Conservation (phyloP, 2,888 invertebrate species). For the Catocala fraxini region DNA sequence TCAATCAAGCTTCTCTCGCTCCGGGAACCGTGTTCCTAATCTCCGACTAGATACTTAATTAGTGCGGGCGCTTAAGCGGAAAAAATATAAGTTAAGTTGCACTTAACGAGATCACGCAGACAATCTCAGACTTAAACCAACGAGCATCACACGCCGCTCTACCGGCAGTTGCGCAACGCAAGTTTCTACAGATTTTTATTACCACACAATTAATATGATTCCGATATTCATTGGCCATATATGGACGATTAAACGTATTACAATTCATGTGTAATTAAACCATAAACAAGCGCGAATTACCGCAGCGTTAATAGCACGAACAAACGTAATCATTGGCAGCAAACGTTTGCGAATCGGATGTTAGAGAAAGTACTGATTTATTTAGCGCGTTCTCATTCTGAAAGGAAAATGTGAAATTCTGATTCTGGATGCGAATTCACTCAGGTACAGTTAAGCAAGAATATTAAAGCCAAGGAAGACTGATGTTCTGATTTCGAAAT, state of each 20-base stretch:
- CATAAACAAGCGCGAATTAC: slow-evolving; percentile 26
- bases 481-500: slow-evolving; percentile 64
- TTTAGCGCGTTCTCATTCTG: slow-evolving; percentile 68
- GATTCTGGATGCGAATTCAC: slow-evolving; percentile 70
- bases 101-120: slow-evolving; percentile 36
- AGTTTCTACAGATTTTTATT: slow-evolving; percentile 32
- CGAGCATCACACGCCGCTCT: slow-evolving; percentile 16
- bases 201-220: slow-evolving; percentile 29
- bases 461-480: slow-evolving; percentile 57
- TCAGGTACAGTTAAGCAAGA: slow-evolving; percentile 56
- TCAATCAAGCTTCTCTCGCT: slow-evolving; percentile 27
- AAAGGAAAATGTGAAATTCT: slow-evolving; percentile 66
- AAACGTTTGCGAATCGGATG: slow-evolving; percentile 60
- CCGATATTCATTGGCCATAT: slow-evolving; percentile 28
- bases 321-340: slow-evolving; percentile 56
- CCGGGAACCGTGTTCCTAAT: slow-evolving; percentile 38
- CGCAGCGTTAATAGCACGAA: slow-evolving; percentile 16
- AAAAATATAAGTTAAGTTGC: slow-evolving; percentile 38
- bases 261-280: slow-evolving; percentile 19
- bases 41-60: slow-evolving; percentile 38
- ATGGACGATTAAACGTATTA: slow-evolving; percentile 20
- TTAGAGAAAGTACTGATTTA: slow-evolving; percentile 72
- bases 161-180: slow-evolving; percentile 24
- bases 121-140: slow-evolving; percentile 28
- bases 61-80: slow-evolving; percentile 30